Base-by-base conservation (phyloP, 1,140 invertebrate species). In the Hypothenemus hampei region DNA sequence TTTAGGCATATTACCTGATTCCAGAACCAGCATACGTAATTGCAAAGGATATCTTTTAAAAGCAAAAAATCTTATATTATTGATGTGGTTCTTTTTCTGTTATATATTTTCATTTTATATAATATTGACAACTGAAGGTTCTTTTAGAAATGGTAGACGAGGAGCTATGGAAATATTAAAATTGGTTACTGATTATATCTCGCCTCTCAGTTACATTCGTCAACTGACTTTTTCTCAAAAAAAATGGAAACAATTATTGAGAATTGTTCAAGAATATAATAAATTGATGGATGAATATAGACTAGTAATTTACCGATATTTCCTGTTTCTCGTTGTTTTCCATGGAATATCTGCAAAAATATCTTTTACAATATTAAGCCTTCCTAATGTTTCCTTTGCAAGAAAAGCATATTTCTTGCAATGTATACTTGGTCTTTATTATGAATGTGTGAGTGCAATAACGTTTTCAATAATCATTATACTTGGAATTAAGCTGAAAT, bases 1-100 rank as follows among this genome's bases (percentile, higher is more conserved):
- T 35, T 47, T 26, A 18, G 45, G 15, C 10, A 36, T 47, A 35
- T 47, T 47, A 22, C 45, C 45, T 11, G 6, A 47, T 18, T 4
- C 10, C 20, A 21, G 20, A 20, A 35, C 10, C 13, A 3, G 21
- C 10, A 47, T 35, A 35, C 18, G 21, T 11, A 20, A 19, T 3
- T 20, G 2, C 8, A 4, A 10, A 20, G 15, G 7, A 41, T 41
- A 20, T 1, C 11, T 35, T n/a, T 35, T 35, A n/a, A 7, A 35
- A 5, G 16, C n/a, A 1, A 47, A 47, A 15, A 35, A 23, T 20
- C 4, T 47, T 4, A 19, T 21, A 10, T 20, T 35, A 13, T 47
- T 15, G 21, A 15, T 7, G 18, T 19, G 5, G 4, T 35, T 11
- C 5, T 47, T 5, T 3, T 21, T 13, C 22, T 35, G 4, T n/a